Evolutionary conservation across 1,140 invertebrate species (phyloP), one percentile per base, ranked within the genome.

Genomic region (Lepidurus apus): DNA sequence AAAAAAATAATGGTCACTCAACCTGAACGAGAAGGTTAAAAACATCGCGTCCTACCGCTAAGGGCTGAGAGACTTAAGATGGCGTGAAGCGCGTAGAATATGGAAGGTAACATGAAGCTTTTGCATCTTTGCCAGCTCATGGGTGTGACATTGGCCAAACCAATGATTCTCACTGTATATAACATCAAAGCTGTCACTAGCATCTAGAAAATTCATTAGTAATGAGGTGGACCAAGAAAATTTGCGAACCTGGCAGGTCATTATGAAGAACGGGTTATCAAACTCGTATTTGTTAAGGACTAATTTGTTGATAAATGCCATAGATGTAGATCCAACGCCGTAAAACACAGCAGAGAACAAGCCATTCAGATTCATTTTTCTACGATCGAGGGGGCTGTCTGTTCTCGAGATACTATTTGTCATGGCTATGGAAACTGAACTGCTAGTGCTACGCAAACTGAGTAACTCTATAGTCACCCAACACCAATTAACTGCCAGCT

Each of bases 241-340:
- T 80, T 74, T 34, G 34, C 34, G 34, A 34, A 74, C 42, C 78
- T 86, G 87, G 26, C 83, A 82, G 11, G 83, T 82, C 84, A 87
- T 86, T 65, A 87, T 86, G 53, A 85, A 83, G 34, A 87, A 85
- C 13, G 87, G 87, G 79, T 82, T 87, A 79, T 87, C 84, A 82
- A 87, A 88, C 8, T 84, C 79, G 79, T 85, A 85, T 1, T 82
- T 82, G 34, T 83, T 84, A 81, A 88, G 82, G 7, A 88, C 81
- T n/a, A 83, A 80, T 81, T 88, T 88, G 81, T 87, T 87, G 34
- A 87, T 79, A 81, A 87, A 87, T n/a, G 86, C 86, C 83, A 87
- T 87, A 13, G 84, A 84, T 1, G 84, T 82, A 4, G 86, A 87
- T 81, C 83, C 85, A 6, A 82, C 74, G 8, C 86, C 87, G 83